Evolutionary conservation across 2,797 vertebrate species (phyloP).

Genomic region (Cryptoblepharus egeriae): DNA sequence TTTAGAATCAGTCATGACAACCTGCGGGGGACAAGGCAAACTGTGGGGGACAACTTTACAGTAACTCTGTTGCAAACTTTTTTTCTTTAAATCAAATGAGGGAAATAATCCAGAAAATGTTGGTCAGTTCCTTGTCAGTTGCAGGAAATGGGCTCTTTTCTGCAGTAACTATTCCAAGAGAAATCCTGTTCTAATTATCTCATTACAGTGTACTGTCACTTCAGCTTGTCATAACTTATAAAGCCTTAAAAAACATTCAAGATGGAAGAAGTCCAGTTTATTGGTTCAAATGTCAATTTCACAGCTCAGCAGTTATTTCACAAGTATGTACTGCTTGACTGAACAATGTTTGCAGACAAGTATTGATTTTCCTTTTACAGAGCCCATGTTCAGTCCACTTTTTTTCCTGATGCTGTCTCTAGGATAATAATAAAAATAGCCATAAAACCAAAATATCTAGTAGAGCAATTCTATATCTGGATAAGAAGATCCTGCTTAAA

Average conservation of each 20-base stretch:
- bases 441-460: background rate
- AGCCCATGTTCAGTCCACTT: background rate
- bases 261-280: slow-evolving; percentile 51
- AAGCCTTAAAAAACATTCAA: slow-evolving; percentile 32
- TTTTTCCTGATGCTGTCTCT: background rate
- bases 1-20: no score
- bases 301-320: slow-evolving; percentile 55
- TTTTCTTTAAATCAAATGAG: background rate
- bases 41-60: no score
- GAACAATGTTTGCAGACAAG: slow-evolving; percentile 41
- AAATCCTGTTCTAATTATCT: slow-evolving; percentile 1
- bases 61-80: background rate
- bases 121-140: background rate
- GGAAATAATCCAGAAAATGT: background rate
- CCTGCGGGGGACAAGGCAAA: no score
- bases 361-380: slow-evolving; percentile 33
- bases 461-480: background rate
- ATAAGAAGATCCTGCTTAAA: background rate
- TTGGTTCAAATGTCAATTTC: slow-evolving; percentile 62
- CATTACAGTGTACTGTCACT: background rate
- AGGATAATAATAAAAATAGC: background rate
- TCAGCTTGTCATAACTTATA: slow-evolving; percentile 32
- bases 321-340: slow-evolving; percentile 28
- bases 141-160: slow-evolving; percentile 19
- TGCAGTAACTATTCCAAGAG: background rate